Evolutionary conservation across 2,888 invertebrate genomes (phyloP).

Genomic region (Standfussiana lucernea): DNA sequence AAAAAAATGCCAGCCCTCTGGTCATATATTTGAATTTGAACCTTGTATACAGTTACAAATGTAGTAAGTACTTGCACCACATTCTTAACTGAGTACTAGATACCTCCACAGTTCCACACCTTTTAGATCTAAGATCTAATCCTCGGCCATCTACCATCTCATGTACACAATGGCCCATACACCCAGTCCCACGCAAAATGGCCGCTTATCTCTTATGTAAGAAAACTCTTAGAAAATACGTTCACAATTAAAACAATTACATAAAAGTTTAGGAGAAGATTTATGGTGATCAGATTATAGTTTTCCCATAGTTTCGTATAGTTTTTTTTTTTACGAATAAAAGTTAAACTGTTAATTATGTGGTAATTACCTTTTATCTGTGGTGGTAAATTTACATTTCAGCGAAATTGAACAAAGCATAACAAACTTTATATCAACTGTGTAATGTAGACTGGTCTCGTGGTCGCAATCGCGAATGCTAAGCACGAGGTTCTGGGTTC

Average conservation of each 20-base stretch:
- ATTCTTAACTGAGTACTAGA: constrained; percentile 22
- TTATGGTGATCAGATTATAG: constrained; percentile 55
- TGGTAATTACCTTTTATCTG: constrained; percentile 28
- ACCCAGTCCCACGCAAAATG: constrained; percentile 69
- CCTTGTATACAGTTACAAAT: not conserved
- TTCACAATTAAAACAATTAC: constrained; percentile 68
- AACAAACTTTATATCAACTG: too few relatives aligned
- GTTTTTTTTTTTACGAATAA: constrained; percentile 25
- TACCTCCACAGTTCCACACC: constrained; percentile 26
- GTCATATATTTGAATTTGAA: too few relatives aligned
- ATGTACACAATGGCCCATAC: constrained; percentile 47
- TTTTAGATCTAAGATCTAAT: constrained; percentile 51
- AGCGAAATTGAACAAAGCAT: not conserved
- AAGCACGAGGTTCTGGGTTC: too few relatives aligned
- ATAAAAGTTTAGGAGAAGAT: constrained; percentile 60
- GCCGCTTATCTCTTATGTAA: constrained; percentile 59
- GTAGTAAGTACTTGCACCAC: not conserved
- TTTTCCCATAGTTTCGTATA: constrained; percentile 50
- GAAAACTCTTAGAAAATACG: constrained; percentile 57
- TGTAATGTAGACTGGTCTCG: too few relatives aligned
- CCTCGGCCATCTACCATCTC: constrained; percentile 55
- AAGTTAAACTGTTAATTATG: constrained; percentile 34
- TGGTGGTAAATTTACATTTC: not conserved
- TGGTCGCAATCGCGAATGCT: too few relatives aligned
- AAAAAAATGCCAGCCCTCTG: too few relatives aligned